phyloP scores from a whole-genome alignment of 2,888 invertebrate genomes.

The Andrena minutula region DNA sequence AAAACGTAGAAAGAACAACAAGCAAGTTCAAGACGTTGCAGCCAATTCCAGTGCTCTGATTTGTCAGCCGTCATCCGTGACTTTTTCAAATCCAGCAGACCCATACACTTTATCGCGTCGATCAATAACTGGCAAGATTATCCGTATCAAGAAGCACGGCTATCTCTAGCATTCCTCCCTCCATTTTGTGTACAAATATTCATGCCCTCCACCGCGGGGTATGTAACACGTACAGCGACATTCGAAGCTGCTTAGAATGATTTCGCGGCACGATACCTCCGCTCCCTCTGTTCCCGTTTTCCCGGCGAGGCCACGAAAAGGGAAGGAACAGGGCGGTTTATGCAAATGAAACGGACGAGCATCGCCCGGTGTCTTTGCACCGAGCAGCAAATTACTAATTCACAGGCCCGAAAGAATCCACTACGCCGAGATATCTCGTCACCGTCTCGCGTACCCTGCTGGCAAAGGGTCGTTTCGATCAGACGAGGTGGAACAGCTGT shows the following conservation, averaged over 20 bases:
- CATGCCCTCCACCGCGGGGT: neutral
- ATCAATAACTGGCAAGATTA: slow-evolving; percentile 23
- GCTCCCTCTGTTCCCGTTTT: neutral
- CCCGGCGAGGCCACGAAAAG: slow-evolving; percentile 10
- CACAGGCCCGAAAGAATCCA: slow-evolving; percentile 35
- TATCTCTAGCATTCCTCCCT: neutral
- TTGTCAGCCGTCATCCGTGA: too few species aligned
- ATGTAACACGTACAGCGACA: neutral
- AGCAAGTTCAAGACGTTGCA: neutral
- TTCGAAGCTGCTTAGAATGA: slow-evolving; percentile 10
- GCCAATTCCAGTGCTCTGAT: too few species aligned
- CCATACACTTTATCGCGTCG: neutral
- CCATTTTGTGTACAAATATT: slow-evolving; percentile 20
- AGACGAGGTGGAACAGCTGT: slow-evolving; percentile 40
- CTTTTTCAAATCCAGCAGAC: too few species aligned
- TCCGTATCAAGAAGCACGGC: slow-evolving; percentile 6
- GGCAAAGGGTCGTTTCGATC: slow-evolving; percentile 38
- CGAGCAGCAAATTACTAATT: slow-evolving; percentile 61
- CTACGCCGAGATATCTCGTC: slow-evolving; percentile 49
- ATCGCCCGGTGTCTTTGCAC: slow-evolving; percentile 19
- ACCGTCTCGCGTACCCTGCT: slow-evolving; percentile 4
- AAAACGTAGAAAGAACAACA: neutral
- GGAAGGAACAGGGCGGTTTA: slow-evolving; percentile 47
- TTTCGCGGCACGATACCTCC: neutral
- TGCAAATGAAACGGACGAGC: slow-evolving; percentile 57